Conservation (phyloP, 2,888 invertebrate species). For the Calliphora vomitoria region DNA sequence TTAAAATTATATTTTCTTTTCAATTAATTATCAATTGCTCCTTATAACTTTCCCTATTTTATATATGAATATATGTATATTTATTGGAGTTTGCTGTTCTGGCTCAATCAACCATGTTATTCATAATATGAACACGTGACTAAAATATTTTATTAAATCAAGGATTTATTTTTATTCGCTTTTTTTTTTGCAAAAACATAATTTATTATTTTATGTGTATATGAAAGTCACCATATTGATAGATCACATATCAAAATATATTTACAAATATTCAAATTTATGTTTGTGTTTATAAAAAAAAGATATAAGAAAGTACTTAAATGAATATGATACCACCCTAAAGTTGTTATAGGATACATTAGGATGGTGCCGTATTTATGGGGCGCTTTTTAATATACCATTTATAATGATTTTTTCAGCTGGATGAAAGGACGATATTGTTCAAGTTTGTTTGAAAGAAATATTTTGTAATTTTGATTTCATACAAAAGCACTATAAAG, state of each 20-base stretch:
- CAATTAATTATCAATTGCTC: neutral
- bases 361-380: no score
- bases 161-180: neutral
- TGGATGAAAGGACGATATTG: no score
- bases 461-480: no score
- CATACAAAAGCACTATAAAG: no score
- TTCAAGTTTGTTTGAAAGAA: no score
- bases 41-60: neutral
- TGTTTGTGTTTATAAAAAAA: no score
- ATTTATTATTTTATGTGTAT: slow-evolving; percentile 19
- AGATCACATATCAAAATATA: slow-evolving; percentile 7
- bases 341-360: no score
- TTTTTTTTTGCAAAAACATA: slow-evolving; percentile 5
- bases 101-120: slow-evolving; percentile 47
- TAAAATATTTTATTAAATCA: slow-evolving; percentile 41
- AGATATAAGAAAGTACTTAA: no score
- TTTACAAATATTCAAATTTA: neutral
- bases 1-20: neutral
- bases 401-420: no score
- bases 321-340: no score
- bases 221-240: slow-evolving; percentile 27
- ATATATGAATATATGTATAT: neutral
- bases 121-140: slow-evolving; percentile 55
- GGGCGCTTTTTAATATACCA: no score
- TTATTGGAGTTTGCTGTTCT: neutral